Conservation (phyloP, 2,888 invertebrate species). For the Apodemia zela region DNA sequence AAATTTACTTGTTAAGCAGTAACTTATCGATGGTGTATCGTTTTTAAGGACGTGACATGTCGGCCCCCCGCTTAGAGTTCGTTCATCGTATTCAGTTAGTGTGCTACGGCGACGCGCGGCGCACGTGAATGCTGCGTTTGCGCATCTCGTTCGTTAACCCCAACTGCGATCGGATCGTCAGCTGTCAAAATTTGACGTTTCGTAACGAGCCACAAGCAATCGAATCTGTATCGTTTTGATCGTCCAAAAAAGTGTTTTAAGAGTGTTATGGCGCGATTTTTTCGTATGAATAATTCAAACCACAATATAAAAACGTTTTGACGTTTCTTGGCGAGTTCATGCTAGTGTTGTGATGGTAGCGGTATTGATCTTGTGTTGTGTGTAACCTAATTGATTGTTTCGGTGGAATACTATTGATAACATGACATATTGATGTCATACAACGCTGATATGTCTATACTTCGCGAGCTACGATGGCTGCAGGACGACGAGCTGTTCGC, state of each 20-base stretch:
- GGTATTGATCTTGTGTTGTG: conserved; percentile 45
- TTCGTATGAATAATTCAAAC: conserved; percentile 48
- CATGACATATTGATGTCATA: conserved; percentile 65
- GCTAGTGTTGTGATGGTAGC: conserved; percentile 56
- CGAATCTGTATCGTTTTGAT: conserved; percentile 41
- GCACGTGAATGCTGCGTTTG: conserved; percentile 48
- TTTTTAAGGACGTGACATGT: conserved; percentile 53
- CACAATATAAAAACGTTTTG: conserved; percentile 44
- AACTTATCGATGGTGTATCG: conserved; percentile 56
- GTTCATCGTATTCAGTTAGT: conserved; percentile 45
- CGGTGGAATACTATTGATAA: conserved; percentile 52
- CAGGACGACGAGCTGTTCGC: conserved; percentile 74
- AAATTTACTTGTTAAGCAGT: conserved; percentile 39
- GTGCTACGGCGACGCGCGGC: conserved; percentile 55
- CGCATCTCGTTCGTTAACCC: conserved; percentile 54
- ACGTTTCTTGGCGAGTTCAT: conserved; percentile 40
- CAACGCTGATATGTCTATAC: conserved; percentile 74
- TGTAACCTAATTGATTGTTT: conserved; percentile 42
- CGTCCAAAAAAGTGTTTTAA: conserved; percentile 32
- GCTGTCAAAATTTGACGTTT: conserved; percentile 70
- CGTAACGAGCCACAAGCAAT: conserved; percentile 47
- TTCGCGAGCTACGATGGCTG: conserved; percentile 74
- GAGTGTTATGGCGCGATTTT: conserved; percentile 46
- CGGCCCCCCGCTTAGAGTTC: conserved; percentile 56
- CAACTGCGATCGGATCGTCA: conserved; percentile 55